Evolutionary conservation across 2,888 invertebrate genomes (phyloP).

Genomic region (Priocnemis perturbator): DNA sequence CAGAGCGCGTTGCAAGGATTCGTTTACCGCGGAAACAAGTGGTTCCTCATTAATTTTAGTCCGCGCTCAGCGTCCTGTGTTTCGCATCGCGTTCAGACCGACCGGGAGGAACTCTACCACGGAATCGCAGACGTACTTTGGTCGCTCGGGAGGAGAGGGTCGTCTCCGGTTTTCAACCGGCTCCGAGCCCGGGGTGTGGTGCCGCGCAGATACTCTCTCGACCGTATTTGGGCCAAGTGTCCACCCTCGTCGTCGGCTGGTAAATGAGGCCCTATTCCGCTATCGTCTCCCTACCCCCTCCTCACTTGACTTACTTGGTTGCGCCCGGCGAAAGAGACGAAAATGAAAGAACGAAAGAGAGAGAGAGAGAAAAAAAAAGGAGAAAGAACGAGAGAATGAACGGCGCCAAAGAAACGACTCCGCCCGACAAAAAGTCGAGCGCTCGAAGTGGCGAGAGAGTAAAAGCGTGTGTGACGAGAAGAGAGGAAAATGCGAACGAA

Average conservation of each 20-base stretch:
- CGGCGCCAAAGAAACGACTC: background rate
- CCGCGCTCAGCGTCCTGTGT: too few species aligned
- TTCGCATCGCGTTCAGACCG: too few species aligned
- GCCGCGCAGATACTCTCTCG: constrained; percentile 34
- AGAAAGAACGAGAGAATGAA: constrained; percentile 11
- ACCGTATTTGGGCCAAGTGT: constrained; percentile 54
- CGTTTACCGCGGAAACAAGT: constrained; percentile 3
- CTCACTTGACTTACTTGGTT: constrained; percentile 54
- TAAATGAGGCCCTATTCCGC: constrained; percentile 49
- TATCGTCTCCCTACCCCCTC: constrained; percentile 26
- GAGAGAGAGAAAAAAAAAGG: too few species aligned
- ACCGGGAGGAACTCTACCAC: background rate
- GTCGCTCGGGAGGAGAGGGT: constrained; percentile 31
- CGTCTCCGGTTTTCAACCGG: constrained; percentile 42
- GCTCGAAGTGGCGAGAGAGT: too few species aligned
- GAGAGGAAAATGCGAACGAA: background rate
- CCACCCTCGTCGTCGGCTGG: constrained; percentile 45
- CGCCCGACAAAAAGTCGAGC: too few species aligned
- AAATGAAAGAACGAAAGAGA: constrained; percentile 32
- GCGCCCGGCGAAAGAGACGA: too few species aligned
- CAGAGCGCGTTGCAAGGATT: too few species aligned
- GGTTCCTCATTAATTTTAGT: too few species aligned
- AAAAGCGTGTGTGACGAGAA: background rate
- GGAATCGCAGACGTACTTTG: constrained; percentile 7
- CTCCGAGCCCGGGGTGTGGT: constrained; percentile 28